Evolutionary conservation across 2,888 invertebrate species (phyloP).

Genomic region (Apantesis nais): DNA sequence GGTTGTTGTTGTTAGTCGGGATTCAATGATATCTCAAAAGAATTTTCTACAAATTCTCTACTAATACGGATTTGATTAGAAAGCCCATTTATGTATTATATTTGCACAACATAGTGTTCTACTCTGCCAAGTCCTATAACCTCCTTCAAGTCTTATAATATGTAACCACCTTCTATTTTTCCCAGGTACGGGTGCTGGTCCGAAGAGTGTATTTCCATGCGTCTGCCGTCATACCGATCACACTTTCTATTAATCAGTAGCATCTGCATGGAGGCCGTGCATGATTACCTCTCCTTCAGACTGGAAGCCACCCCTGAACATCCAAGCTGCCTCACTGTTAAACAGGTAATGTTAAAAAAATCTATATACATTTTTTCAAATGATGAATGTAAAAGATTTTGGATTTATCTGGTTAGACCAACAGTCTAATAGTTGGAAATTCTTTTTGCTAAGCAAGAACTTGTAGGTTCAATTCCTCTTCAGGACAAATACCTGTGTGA

Average conservation of each 20-base stretch:
- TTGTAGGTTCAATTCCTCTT: too few species aligned
- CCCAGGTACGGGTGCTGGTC: conserved; percentile 91
- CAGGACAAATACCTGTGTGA: not conserved
- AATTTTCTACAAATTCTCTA: too few species aligned
- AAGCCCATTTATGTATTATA: not conserved
- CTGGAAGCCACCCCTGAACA: conserved; percentile 93
- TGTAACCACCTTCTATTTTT: not conserved
- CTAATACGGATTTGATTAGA: too few species aligned
- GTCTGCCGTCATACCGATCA: conserved; percentile 93
- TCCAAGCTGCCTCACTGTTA: conserved; percentile 94
- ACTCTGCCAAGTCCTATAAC: not conserved
- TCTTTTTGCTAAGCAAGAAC: too few species aligned
- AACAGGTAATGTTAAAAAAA: conserved; percentile 85
- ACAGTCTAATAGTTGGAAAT: too few species aligned
- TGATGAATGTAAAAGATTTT: too few species aligned
- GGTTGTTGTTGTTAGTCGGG: too few species aligned
- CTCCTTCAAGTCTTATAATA: too few species aligned
- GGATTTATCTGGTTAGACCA: too few species aligned
- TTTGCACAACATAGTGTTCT: not conserved
- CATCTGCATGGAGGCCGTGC: conserved; percentile 95
- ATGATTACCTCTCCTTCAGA: conserved; percentile 94
- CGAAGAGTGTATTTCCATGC: conserved; percentile 90
- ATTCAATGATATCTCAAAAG: too few species aligned
- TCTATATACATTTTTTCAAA: too few species aligned
- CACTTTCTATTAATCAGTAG: conserved; percentile 94